Percentiles rank a stretch among this genome's conserved stretches.
These are phyloP conservation scores for Macroramphosus scolopax DNA, from an alignment of 2,797 vertebrate genomes.

Conservation along the genomic window DNA sequence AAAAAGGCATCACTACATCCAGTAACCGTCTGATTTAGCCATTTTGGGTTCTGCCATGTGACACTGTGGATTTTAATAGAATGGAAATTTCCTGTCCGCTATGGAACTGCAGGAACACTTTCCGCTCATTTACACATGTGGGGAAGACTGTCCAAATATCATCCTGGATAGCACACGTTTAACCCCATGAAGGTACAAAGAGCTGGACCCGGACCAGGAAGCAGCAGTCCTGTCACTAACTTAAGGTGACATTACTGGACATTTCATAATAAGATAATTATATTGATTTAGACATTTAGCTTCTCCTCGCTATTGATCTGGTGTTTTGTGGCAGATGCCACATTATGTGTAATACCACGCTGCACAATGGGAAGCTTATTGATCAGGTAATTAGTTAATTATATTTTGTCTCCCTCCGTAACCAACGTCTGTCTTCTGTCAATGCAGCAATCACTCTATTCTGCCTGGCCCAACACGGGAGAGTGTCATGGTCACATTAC, in stretches of 20 bases:
- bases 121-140: conserved; percentile 51
- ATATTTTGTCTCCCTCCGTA: conserved; percentile 13
- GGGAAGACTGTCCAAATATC: conserved; percentile 45
- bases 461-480: not conserved
- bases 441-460: conserved; percentile 1
- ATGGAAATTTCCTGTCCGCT: conserved; percentile 71
- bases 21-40: conserved; percentile 71
- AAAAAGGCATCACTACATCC: conserved; percentile 59
- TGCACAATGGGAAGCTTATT: conserved; percentile 21
- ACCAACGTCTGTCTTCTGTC: conserved; percentile 3
- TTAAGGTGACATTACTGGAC: conserved; percentile 3
- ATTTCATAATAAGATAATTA: too few species aligned
- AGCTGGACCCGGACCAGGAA: not conserved
- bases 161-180: conserved; percentile 32
- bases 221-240: not conserved
- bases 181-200: conserved; percentile 40
- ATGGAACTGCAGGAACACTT: conserved; percentile 59
- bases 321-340: conserved; percentile 15
- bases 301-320: conserved; percentile 34
- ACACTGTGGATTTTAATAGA: conserved; percentile 69
- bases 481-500: conserved; percentile 13
- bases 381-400: conserved; percentile 35
- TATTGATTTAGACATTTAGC: too few species aligned
- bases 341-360: conserved; percentile 13
- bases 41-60: conserved; percentile 72